Evolutionary conservation across 2,113 vertebrate species (phyloP).

Genomic region (Pituophis catenifer): DNA sequence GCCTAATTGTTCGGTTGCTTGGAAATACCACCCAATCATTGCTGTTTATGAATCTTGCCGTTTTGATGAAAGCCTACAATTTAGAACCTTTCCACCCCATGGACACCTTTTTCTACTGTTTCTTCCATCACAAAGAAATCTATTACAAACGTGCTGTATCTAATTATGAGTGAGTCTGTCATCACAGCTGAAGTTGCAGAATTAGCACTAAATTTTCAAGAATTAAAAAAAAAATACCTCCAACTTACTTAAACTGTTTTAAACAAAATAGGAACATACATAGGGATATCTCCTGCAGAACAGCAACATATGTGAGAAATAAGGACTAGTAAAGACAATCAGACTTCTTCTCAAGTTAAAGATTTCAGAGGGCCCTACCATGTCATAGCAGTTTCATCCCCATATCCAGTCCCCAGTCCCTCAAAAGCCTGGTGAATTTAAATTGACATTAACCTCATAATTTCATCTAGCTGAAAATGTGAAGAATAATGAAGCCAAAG

Average conservation of each 20-base stretch:
- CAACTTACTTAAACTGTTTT: conserved; percentile 51
- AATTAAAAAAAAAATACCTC: conserved; percentile 17
- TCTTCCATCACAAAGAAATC: conserved; percentile 20
- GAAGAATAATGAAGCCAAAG: neutral
- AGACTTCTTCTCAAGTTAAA: neutral
- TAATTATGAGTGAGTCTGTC: conserved; percentile 52
- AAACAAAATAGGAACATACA: conserved; percentile 49
- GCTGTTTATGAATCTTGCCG: conserved; percentile 42
- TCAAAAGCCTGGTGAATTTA: neutral
- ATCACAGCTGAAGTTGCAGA: conserved; percentile 22
- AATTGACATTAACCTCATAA: neutral
- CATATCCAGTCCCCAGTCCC: neutral
- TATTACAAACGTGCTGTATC: neutral
- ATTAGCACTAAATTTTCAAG: conserved; percentile 32
- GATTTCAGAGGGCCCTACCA: neutral
- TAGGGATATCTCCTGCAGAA: conserved; percentile 15
- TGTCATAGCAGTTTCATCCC: neutral
- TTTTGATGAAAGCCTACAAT: conserved; percentile 25
- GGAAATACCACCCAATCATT: conserved; percentile 62
- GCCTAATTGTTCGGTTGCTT: conserved; percentile 66
- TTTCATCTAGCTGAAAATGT: neutral
- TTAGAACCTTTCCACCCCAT: conserved; percentile 40
- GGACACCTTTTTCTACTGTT: conserved; percentile 17
- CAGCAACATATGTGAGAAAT: neutral
- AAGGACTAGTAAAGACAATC: neutral